Base-by-base conservation (phyloP, 2,113 vertebrate genomes). In the Cyprinodon brontotheroides region DNA sequence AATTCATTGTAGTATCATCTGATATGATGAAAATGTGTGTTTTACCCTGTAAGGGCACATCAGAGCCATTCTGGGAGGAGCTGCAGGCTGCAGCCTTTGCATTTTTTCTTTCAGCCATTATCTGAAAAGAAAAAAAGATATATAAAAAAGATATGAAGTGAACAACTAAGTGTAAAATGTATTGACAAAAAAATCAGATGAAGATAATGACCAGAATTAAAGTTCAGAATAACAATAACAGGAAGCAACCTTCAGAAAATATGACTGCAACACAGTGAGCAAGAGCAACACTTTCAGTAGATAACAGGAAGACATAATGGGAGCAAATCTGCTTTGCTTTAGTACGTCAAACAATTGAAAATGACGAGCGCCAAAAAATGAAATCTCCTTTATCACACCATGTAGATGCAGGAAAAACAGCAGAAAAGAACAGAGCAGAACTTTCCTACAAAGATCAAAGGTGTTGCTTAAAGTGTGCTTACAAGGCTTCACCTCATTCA, bases 101-200 rank as follows among this genome's bases (percentile, higher is more conserved):
- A 88, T 95, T 98, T 95, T 96, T 99, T 91, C 96, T 94, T 87
- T 99, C 98, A 2, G 98, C 97, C 98, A 99, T 99, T 94, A 99
- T 99, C 98, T 99, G 77, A 75, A 80, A 4, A 53, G 69, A 39
- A n/a, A 17, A 17, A 57, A 22, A 65, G 17, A n/a, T 40, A 68
- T 43, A 41, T 73, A 14, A 38, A 62, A 67, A 48, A 60, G 38
- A 60, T 62, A 70, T 67, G n/a, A 53, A 41, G 38, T 61, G 45
- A 3, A 4, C 47, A 67, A 70, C n/a, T 68, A 38, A 36, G 47
- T 15, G 22, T 41, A 17, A 57, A 29, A 22, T 43, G 48, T 39
- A 38, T 29, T 29, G 36, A 39, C 63, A 65, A 50, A 45, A 29
- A 22, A 15, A 40, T 36, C 2, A 2, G 50, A 57, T 20, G 50